A percentile compares a stretch with the other conserved stretches of the same genome.
phyloP scores from a whole-genome alignment of 2,113 vertebrate species.

The Psittacus erithacus region DNA sequence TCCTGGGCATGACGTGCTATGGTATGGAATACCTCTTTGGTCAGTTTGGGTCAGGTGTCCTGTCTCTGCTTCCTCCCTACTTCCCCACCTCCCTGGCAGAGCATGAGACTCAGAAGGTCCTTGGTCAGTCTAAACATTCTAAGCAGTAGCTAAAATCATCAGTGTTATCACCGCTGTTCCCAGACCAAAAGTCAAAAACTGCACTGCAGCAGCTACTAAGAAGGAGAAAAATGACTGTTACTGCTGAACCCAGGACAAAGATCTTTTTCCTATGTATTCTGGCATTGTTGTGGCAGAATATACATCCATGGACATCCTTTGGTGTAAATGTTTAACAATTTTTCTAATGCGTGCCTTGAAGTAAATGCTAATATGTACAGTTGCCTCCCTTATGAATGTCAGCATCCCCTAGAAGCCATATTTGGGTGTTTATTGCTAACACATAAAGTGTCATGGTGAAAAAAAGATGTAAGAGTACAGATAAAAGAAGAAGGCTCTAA shows the following conservation, averaged over 20 bases:
- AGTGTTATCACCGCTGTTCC: too few relatives aligned
- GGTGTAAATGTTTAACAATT: neutral
- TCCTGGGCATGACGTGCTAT: too few relatives aligned
- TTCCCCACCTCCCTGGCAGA: too few relatives aligned
- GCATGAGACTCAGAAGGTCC: too few relatives aligned
- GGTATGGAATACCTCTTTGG: too few relatives aligned
- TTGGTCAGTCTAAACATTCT: too few relatives aligned
- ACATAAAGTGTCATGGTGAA: neutral
- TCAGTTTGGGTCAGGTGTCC: too few relatives aligned
- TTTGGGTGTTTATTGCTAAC: neutral
- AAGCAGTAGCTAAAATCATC: too few relatives aligned
- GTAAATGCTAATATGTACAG: neutral
- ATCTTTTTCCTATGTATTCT: neutral
- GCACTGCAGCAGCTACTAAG: too few relatives aligned
- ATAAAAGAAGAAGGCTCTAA: neutral
- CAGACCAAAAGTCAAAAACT: too few relatives aligned
- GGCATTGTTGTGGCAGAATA: neutral
- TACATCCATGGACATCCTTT: neutral
- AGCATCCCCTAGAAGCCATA: neutral
- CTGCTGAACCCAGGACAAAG: neutral
- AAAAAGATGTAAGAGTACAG: neutral
- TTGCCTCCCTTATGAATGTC: neutral
- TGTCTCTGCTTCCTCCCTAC: too few relatives aligned
- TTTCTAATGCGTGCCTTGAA: neutral
- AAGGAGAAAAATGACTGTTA: too few relatives aligned